These are phyloP conservation scores for Papilio dardanus DNA, from an alignment of 1,140 invertebrate genomes.

Conservation along the genomic window DNA sequence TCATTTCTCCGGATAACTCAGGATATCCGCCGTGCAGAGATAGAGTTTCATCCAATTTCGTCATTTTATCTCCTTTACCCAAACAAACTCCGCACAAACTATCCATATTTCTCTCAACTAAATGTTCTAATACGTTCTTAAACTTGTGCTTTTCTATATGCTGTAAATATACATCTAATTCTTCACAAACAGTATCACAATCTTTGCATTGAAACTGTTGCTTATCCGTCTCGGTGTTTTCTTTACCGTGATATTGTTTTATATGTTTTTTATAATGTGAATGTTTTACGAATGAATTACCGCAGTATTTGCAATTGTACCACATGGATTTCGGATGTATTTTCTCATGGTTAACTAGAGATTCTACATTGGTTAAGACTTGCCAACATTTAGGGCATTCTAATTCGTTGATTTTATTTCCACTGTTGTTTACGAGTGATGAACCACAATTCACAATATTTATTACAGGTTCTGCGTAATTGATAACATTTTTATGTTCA, in stretches of 20 bases:
- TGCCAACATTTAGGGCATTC: conserved; percentile 74
- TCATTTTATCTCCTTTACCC: conserved; percentile 51
- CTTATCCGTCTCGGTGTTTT: conserved; percentile 28
- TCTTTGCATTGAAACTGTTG: conserved; percentile 53
- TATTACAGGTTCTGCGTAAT: conserved; percentile 71
- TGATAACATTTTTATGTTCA: conserved; percentile 64
- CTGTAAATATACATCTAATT: conserved; percentile 57
- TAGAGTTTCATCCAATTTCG: conserved; percentile 57
- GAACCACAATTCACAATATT: conserved; percentile 62
- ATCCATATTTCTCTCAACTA: conserved; percentile 62
- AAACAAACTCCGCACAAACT: conserved; percentile 67
- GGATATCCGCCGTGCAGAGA: conserved; percentile 64
- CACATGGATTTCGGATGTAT: conserved; percentile 71
- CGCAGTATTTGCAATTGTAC: conserved; percentile 69
- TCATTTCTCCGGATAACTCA: conserved; percentile 59
- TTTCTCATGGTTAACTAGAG: conserved; percentile 66
- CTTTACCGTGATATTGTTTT: conserved; percentile 42
- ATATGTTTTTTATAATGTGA: conserved; percentile 60
- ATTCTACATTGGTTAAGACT: conserved; percentile 57
- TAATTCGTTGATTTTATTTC: conserved; percentile 49
- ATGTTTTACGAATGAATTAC: conserved; percentile 68
- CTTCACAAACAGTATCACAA: conserved; percentile 55
- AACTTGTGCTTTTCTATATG: conserved; percentile 79
- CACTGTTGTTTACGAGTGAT: conserved; percentile 38
- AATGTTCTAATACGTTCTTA: conserved; percentile 57